phyloP scores from a whole-genome alignment of 2,797 vertebrate genomes.

The Enteromius unitaeniatus region DNA sequence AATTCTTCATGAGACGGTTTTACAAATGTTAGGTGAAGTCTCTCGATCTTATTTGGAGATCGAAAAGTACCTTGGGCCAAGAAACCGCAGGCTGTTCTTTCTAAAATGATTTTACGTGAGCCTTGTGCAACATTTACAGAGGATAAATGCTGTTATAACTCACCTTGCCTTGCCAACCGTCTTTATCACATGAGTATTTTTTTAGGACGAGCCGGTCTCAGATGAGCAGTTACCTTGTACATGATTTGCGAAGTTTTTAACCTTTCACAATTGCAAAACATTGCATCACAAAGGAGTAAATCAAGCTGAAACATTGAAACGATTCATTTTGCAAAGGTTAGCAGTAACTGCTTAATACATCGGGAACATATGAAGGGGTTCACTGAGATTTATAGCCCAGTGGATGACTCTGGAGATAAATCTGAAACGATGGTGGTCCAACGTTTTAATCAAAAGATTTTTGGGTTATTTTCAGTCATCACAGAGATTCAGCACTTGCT shows the following conservation, averaged over 20 bases:
- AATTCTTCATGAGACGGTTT: conserved; percentile 38
- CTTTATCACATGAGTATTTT: conserved; percentile 48
- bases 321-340: conserved; percentile 49
- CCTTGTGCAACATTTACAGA: conserved; percentile 17
- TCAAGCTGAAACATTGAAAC: conserved; percentile 54
- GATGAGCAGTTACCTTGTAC: conserved; percentile 50
- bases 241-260: conserved; percentile 56
- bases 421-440: conserved; percentile 38
- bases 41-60: conserved; percentile 22
- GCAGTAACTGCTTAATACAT: conserved; percentile 56
- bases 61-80: conserved; percentile 27
- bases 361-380: conserved; percentile 40
- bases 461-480: conserved; percentile 25
- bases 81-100: conserved; percentile 38
- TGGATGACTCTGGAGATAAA: conserved; percentile 44
- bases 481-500: not conserved
- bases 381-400: conserved; percentile 32
- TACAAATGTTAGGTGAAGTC: conserved; percentile 39
- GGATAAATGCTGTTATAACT: conserved; percentile 58
- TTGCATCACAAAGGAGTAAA: conserved; percentile 56
- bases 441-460: conserved; percentile 33
- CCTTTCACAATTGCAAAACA: conserved; percentile 58
- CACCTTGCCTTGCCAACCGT: conserved; percentile 54
- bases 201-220: conserved; percentile 32
- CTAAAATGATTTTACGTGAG: conserved; percentile 37